These are phyloP conservation scores for Bettongia penicillata DNA, from an alignment of 2,113 vertebrate genomes.

Conservation along the genomic window DNA sequence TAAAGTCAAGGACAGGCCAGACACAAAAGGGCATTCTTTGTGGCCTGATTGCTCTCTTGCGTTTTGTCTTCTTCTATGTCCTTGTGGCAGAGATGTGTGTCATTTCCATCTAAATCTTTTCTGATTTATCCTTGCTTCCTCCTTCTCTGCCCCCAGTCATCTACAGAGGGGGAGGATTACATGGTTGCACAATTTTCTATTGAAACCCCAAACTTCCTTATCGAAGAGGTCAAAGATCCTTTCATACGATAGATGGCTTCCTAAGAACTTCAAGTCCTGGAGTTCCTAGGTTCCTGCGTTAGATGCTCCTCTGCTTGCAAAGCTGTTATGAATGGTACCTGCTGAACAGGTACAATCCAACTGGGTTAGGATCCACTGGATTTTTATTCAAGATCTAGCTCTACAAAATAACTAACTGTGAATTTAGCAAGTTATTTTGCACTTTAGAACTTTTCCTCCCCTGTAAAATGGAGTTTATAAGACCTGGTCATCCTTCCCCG, in stretches of 20 bases:
- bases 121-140: not conserved
- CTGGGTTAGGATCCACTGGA: not conserved
- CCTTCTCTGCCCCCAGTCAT: not conserved
- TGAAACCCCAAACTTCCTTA: not conserved
- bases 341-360: not conserved
- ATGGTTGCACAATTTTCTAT: not conserved
- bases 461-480: not conserved
- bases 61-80: not conserved
- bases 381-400: not conserved
- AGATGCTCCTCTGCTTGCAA: not conserved
- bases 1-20: not conserved
- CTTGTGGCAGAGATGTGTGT: not conserved
- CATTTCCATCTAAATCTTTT: not conserved
- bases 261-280: not conserved
- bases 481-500: not conserved
- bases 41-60: not conserved
- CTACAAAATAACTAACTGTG: not conserved
- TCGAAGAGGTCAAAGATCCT: not conserved
- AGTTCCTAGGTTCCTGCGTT: not conserved
- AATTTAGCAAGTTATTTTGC: not conserved
- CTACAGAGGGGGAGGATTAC: not conserved
- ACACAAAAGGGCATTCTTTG: not conserved
- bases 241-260: not conserved
- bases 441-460: not conserved
- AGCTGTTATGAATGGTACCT: not conserved